Evolutionary conservation across 2,888 invertebrate species (phyloP).

Genomic region (Altica lythri): DNA sequence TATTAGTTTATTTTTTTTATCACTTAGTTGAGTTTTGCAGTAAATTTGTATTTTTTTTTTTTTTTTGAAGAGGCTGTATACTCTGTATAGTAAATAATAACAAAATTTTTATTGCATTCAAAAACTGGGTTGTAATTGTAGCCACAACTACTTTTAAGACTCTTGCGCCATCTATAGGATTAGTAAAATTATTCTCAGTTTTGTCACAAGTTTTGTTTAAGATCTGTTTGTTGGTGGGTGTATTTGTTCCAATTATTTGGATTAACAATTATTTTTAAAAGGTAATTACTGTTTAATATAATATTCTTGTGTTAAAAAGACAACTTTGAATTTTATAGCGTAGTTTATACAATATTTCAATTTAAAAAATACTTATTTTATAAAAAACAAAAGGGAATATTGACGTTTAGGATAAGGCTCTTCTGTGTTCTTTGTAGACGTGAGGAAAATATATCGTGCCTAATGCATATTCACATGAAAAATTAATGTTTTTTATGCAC

Average conservation of each 20-base stretch:
- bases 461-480: slow-evolving; percentile 20
- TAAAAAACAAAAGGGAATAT: slow-evolving; percentile 18
- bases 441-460: slow-evolving; percentile 21
- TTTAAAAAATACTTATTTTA: background rate
- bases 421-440: slow-evolving; percentile 23
- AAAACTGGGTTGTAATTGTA: background rate
- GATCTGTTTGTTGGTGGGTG: slow-evolving; percentile 22
- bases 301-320: background rate
- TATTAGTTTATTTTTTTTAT: no score
- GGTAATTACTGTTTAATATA: slow-evolving; percentile 8
- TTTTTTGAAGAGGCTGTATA: no score
- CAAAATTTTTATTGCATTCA: background rate
- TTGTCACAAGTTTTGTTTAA: slow-evolving; percentile 20
- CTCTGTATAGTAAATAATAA: background rate
- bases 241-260: slow-evolving; percentile 24
- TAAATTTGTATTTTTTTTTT: no score
- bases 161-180: slow-evolving; percentile 15
- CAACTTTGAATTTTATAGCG: background rate
- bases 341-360: background rate
- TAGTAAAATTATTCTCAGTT: background rate
- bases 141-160: background rate
- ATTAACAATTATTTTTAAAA: slow-evolving; percentile 22
- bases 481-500: slow-evolving; percentile 5
- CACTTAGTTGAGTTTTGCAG: no score
- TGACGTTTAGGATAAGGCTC: slow-evolving; percentile 21